A percentile compares a stretch with the other conserved stretches of the same genome.
These are phyloP conservation scores for Anastrepha obliqua DNA, from an alignment of 1,140 invertebrate genomes.

Conservation along the genomic window DNA sequence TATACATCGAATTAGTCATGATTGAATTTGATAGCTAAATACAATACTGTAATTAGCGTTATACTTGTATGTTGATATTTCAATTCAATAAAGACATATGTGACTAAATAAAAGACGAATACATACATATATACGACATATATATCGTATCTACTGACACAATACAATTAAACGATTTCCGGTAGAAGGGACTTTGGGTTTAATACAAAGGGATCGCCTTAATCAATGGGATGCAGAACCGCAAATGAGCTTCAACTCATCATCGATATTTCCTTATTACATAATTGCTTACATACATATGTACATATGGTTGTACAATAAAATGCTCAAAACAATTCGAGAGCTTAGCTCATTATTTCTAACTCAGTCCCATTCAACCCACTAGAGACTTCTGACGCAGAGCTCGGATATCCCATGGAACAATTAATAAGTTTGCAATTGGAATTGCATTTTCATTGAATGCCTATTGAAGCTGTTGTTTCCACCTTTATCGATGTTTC, in stretches of 20 bases:
- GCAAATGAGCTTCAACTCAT: slow-evolving; percentile 10
- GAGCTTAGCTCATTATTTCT: slow-evolving; percentile 31
- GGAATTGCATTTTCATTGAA: slow-evolving; percentile 39
- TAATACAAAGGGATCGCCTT: neutral
- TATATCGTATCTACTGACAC: neutral
- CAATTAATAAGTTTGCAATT: slow-evolving; percentile 45
- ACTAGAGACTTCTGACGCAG: neutral
- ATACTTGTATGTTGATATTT: too few species aligned
- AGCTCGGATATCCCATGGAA: neutral
- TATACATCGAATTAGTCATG: too few species aligned
- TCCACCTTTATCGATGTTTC: neutral
- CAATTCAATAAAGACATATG: too few species aligned
- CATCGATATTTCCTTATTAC: neutral
- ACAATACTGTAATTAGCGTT: too few species aligned
- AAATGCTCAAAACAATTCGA: slow-evolving; percentile 3
- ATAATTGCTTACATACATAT: neutral
- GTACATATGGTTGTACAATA: neutral
- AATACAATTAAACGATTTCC: slow-evolving; percentile 6
- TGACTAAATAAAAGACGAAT: too few species aligned
- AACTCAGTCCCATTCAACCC: neutral
- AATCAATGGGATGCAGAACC: neutral
- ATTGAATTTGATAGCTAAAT: too few species aligned
- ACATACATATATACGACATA: too few species aligned
- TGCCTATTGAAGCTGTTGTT: neutral
- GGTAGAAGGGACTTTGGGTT: neutral